Percentiles rank a stretch among this genome's conserved stretches.
phyloP scores from a whole-genome alignment of 2,113 vertebrate genomes.

The Diglossa brunneiventris region DNA sequence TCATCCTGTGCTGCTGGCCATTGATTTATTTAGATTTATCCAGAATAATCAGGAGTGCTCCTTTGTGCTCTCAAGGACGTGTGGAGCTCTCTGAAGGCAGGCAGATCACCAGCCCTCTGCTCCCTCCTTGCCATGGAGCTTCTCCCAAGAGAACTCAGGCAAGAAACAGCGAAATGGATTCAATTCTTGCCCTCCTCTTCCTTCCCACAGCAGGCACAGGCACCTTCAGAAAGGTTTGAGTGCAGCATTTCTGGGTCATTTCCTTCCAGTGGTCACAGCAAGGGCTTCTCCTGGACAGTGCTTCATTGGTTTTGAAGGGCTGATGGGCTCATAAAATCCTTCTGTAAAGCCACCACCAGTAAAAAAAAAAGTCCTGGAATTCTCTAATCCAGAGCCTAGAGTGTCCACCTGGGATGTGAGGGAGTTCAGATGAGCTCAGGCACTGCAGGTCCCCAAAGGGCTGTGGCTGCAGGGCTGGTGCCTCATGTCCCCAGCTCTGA shows the following conservation, averaged over 20 bases:
- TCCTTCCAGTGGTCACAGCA: background rate
- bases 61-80: background rate
- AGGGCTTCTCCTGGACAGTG: background rate
- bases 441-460: background rate
- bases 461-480: background rate
- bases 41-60: background rate
- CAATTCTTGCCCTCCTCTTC: background rate
- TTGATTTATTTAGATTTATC: background rate
- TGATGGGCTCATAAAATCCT: background rate
- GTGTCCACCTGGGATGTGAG: background rate
- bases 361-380: accelerated
- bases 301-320: background rate
- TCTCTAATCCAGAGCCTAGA: background rate
- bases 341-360: background rate
- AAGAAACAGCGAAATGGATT: background rate
- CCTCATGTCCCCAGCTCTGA: background rate
- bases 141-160: background rate
- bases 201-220: background rate
- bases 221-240: background rate
- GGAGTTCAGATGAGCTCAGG: no score
- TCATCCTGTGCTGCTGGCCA: background rate
- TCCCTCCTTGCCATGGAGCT: background rate
- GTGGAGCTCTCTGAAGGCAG: background rate
- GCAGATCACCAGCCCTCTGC: background rate
- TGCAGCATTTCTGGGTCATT: background rate